phyloP scores from a whole-genome alignment of 2,113 vertebrate genomes.

The Equus quagga region DNA sequence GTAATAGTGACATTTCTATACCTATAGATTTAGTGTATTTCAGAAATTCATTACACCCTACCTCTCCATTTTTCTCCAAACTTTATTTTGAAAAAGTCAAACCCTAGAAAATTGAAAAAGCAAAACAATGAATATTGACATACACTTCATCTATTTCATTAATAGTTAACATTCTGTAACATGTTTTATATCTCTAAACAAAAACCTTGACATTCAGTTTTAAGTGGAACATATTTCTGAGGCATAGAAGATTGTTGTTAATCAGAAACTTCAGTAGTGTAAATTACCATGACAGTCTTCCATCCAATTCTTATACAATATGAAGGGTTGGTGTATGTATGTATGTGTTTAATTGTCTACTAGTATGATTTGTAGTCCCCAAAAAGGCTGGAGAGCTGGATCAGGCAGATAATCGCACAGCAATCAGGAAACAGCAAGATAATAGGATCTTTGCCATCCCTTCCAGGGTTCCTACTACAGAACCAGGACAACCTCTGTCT shows the following conservation, averaged over 20 bases:
- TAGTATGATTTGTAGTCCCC: neutral
- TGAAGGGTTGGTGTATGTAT: neutral
- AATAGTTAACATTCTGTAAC: neutral
- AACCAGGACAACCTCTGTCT: neutral
- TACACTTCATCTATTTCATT: neutral
- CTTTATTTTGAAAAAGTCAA: conserved; percentile 20
- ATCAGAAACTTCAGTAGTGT: neutral
- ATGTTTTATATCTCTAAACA: neutral
- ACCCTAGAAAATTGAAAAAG: neutral
- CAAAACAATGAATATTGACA: neutral
- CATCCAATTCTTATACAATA: neutral
- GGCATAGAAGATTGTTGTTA: neutral
- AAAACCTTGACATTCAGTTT: neutral
- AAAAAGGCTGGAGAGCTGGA: neutral
- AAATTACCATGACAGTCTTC: neutral
- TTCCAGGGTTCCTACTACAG: neutral
- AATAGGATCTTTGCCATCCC: neutral
- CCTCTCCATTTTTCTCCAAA: neutral
- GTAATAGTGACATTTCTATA: neutral
- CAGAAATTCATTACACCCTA: neutral
- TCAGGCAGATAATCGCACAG: neutral
- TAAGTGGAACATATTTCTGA: neutral
- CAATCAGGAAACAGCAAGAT: neutral
- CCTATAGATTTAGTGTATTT: neutral
- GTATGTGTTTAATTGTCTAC: neutral